Evolutionary conservation across 2,797 vertebrate genomes (phyloP).

Genomic region (Numenius phaeopus): DNA sequence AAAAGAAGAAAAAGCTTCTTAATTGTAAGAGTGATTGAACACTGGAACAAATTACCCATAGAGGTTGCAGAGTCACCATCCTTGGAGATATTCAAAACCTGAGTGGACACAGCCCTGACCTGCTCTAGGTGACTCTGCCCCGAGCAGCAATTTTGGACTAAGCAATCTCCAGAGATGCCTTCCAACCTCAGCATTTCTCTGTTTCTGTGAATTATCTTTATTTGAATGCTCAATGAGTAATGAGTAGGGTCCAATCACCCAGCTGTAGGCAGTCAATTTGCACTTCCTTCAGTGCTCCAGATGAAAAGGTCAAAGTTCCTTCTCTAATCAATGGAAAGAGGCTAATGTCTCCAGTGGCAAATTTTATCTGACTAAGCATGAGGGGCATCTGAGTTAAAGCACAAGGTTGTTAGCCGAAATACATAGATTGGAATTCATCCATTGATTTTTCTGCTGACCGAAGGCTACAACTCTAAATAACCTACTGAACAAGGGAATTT

Average conservation of each 20-base stretch:
- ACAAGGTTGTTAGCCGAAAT: not conserved
- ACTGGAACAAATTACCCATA: not conserved
- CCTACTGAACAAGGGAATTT: not conserved
- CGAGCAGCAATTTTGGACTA: not conserved
- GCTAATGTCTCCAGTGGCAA: not conserved
- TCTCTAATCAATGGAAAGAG: not conserved
- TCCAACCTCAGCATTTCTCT: not conserved
- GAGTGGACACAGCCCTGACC: not conserved
- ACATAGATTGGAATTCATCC: not conserved
- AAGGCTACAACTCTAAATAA: constrained; percentile 4
- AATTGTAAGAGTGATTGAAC: not conserved
- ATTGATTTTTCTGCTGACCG: constrained; percentile 21
- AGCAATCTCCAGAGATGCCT: not conserved
- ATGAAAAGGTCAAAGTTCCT: not conserved
- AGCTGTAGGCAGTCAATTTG: not conserved
- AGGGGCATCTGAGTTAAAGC: not conserved
- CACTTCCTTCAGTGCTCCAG: not conserved
- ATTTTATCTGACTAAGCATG: not conserved
- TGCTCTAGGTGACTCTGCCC: not conserved
- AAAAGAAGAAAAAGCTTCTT: not conserved
- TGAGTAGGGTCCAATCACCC: not conserved
- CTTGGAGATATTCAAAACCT: not conserved
- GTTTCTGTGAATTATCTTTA: not conserved
- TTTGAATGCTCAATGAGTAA: not conserved
- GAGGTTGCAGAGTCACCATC: not conserved